These are phyloP conservation scores for Volucella bombylans DNA, from an alignment of 2,888 invertebrate genomes.

Conservation along the genomic window DNA sequence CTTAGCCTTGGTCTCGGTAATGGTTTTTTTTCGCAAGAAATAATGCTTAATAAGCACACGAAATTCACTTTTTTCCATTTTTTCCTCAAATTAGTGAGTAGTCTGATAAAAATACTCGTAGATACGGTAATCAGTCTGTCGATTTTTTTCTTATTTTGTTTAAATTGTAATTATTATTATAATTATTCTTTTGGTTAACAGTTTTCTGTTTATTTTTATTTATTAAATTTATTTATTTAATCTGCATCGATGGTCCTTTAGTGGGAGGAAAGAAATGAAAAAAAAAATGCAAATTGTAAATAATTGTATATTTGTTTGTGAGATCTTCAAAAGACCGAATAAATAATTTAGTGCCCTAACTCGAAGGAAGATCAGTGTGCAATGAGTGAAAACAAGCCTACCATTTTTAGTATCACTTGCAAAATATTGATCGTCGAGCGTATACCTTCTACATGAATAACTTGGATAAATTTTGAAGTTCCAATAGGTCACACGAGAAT, in stretches of 20 bases:
- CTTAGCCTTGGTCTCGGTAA: too few species aligned
- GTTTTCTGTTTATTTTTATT: conserved; percentile 25
- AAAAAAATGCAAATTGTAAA: conserved; percentile 46
- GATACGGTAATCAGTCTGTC: conserved; percentile 82
- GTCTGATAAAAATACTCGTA: too few species aligned
- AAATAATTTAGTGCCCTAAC: background rate
- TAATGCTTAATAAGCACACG: too few species aligned
- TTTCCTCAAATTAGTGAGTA: too few species aligned
- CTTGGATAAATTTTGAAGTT: too few species aligned
- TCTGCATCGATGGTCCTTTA: conserved; percentile 74
- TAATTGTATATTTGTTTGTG: conserved; percentile 26
- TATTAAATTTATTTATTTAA: too few species aligned
- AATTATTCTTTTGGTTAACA: conserved; percentile 75
- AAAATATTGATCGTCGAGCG: too few species aligned
- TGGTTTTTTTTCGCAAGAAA: too few species aligned
- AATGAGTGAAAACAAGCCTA: too few species aligned
- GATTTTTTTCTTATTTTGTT: conserved; percentile 80
- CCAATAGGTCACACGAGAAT: too few species aligned
- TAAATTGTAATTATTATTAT: conserved; percentile 76
- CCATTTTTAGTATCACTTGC: background rate
- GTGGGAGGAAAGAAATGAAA: conserved; percentile 39
- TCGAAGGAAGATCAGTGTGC: conserved; percentile 18
- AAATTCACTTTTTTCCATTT: too few species aligned
- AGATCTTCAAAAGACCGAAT: background rate
- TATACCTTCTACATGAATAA: too few species aligned